Conservation (phyloP, 30 jellyfish, hydroid and myxozoan species). For the Hydra vulgaris region DNA sequence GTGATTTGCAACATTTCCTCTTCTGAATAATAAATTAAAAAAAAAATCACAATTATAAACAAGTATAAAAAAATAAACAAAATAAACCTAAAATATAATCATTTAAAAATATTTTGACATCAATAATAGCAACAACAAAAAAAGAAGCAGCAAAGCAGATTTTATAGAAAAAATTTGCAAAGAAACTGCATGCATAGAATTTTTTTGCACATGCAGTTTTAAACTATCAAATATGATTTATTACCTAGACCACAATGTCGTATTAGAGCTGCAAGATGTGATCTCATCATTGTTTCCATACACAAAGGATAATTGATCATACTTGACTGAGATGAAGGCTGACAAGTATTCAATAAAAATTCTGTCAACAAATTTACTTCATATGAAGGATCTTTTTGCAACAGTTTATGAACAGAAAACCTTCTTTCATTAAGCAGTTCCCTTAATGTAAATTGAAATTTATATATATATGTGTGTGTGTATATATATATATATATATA, state of each 20-base stretch:
- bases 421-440: background rate
- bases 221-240: background rate
- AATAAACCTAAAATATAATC: no score
- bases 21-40: background rate
- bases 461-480: no score
- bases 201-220: no score
- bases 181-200: no score
- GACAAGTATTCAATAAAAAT: background rate
- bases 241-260: constrained; percentile 36
- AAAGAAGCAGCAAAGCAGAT: no score
- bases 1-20: constrained; percentile 9
- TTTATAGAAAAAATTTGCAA: no score
- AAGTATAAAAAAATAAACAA: background rate
- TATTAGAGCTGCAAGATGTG: constrained; percentile 19
- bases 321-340: background rate
- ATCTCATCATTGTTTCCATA: background rate
- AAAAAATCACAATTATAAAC: background rate
- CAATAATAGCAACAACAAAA: no score
- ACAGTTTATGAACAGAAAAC: background rate
- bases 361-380: background rate
- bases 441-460: background rate
- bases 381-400: background rate
- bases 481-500: no score
- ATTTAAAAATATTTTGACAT: background rate
- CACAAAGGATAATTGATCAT: background rate